Conservation (phyloP, 2,888 invertebrate species). For the Elegia similella region DNA sequence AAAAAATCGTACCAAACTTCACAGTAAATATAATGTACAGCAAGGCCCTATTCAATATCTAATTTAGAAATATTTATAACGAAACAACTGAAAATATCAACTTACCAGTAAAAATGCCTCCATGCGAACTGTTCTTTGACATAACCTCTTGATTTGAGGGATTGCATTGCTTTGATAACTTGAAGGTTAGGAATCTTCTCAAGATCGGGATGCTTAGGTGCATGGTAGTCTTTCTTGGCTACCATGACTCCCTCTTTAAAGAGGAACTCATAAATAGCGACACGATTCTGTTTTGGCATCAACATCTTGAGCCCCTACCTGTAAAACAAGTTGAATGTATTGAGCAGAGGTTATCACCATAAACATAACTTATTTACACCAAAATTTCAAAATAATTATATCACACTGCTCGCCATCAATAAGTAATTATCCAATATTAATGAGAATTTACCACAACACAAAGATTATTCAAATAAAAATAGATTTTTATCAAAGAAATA, state of each 20-base stretch:
- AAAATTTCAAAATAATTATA: constrained; percentile 32
- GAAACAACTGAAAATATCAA: constrained; percentile 15
- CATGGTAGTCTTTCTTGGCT: constrained; percentile 98
- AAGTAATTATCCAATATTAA: neutral
- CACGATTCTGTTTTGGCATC: constrained; percentile 99
- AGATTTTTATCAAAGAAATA: constrained; percentile 32
- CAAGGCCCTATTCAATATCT: too few species aligned
- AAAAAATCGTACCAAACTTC: too few species aligned
- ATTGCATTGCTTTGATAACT: constrained; percentile 99
- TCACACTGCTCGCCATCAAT: neutral
- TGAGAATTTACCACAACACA: neutral
- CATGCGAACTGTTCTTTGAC: constrained; percentile 99
- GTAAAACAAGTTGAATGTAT: constrained; percentile 53
- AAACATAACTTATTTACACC: constrained; percentile 26
- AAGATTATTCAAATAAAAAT: constrained; percentile 31
- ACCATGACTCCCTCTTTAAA: constrained; percentile 99
- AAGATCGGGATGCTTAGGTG: constrained; percentile 98
- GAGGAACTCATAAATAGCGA: constrained; percentile 97
- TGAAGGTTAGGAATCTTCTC: constrained; percentile 97
- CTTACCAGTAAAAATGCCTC: constrained; percentile 99
- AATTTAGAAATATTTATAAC: too few species aligned
- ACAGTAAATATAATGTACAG: too few species aligned
- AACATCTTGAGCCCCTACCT: constrained; percentile 91
- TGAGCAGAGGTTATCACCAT: constrained; percentile 42
- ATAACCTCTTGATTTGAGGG: constrained; percentile 96